Conservation (phyloP, 30 jellyfish, hydroid and myxozoan genomes). For the Aurelia coerulea region DNA sequence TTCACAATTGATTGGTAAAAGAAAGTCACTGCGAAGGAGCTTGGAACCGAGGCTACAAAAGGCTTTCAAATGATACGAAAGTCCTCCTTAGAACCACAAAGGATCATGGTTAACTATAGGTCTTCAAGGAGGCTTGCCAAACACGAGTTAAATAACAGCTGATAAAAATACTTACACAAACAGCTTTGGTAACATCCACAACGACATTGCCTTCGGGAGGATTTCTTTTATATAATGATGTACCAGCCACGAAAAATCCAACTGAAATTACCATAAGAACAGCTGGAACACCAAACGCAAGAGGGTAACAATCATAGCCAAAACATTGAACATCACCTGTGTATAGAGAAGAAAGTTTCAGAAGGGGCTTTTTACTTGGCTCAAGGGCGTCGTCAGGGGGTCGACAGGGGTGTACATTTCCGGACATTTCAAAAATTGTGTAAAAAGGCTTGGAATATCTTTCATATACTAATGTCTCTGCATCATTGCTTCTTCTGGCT, state of each 20-base stretch:
- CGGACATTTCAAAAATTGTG: not conserved
- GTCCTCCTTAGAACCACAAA: too few species aligned
- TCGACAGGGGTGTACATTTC: not conserved
- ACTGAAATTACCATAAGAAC: constrained; percentile 92
- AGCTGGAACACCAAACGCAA: constrained; percentile 99
- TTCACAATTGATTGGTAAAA: too few species aligned
- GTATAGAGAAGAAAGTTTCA: not conserved
- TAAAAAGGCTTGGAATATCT: too few species aligned
- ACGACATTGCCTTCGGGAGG: constrained; percentile 99
- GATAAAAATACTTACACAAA: constrained; percentile 73
- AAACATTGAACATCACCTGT: constrained; percentile 99
- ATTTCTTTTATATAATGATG: constrained; percentile 76
- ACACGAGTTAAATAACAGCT: too few species aligned
- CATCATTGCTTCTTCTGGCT: too few species aligned
- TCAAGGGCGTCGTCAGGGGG: not conserved
- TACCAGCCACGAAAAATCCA: constrained; percentile 85
- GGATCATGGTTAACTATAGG: too few species aligned
- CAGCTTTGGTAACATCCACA: constrained; percentile 93
- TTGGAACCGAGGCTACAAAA: too few species aligned
- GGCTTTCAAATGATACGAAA: too few species aligned
- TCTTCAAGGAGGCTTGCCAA: too few species aligned
- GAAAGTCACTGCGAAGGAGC: too few species aligned
- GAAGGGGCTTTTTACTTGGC: not conserved
- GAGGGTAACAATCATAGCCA: constrained; percentile 97
- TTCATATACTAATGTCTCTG: too few species aligned